phyloP scores from a whole-genome alignment of 2,888 invertebrate species.

The Alcis repandata region DNA sequence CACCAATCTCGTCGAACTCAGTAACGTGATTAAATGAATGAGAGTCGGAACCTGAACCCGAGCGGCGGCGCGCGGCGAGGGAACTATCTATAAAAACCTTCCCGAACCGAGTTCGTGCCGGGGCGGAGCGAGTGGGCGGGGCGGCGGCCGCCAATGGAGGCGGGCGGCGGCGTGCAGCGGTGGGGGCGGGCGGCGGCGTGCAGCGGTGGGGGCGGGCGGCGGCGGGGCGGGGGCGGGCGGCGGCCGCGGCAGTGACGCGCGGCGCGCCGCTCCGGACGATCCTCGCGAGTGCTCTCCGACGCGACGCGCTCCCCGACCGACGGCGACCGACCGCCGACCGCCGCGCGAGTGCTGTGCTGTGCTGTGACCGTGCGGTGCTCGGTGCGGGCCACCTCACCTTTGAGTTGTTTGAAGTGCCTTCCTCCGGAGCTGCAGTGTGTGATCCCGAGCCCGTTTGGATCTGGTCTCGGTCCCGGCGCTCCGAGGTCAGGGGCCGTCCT shows the following conservation, averaged over 20 bases:
- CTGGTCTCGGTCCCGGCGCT: constrained; percentile 6
- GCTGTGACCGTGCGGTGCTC: not conserved
- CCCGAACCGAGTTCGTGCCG: not conserved
- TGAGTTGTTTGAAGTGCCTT: not conserved
- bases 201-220: constrained; percentile 37
- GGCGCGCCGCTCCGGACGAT: constrained; percentile 62
- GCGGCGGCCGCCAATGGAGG: constrained; percentile 36
- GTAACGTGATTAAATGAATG: not conserved
- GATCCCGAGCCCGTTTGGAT: constrained; percentile 18
- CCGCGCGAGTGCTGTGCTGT: constrained; percentile 27
- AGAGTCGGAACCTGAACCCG: not conserved
- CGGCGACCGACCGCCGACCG: constrained; percentile 34
- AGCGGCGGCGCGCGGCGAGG: not conserved
- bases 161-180: constrained; percentile 34
- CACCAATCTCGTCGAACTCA: not conserved
- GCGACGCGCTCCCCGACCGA: constrained; percentile 6
- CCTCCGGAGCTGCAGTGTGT: not conserved
- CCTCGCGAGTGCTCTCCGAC: constrained; percentile 24
- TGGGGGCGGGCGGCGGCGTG: constrained; percentile 37
- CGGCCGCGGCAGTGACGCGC: constrained; percentile 60
- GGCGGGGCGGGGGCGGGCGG: constrained; percentile 12
- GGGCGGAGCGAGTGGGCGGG: constrained; percentile 25
- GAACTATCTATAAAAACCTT: not conserved
- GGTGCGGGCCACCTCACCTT: not conserved
- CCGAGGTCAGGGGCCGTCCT: constrained; percentile 8